Evolutionary conservation across 1,140 invertebrate genomes (phyloP).

Genomic region (Drosophila sturtevanti): DNA sequence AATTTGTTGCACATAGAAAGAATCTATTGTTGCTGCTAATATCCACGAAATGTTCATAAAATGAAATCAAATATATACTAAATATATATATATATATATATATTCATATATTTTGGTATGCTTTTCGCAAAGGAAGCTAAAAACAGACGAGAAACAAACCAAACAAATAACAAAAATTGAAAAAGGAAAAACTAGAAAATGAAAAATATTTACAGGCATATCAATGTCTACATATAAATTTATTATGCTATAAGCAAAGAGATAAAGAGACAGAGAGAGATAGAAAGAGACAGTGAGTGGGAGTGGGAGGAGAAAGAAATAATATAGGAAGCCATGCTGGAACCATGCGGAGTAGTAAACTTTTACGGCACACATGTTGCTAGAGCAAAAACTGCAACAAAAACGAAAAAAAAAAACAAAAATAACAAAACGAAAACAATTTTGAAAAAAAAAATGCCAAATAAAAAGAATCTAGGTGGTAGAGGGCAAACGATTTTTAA

Average conservation of each 20-base stretch:
- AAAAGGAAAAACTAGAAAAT: neutral
- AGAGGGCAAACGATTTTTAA: neutral
- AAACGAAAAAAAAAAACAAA: neutral
- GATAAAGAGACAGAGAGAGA: constrained; percentile 41
- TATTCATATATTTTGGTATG: too few relatives aligned
- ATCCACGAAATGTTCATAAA: neutral
- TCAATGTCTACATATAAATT: constrained; percentile 65
- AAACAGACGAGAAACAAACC: constrained; percentile 1
- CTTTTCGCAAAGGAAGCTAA: neutral
- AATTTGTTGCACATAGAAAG: neutral
- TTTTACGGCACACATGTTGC: constrained; percentile 59
- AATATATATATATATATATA: constrained; percentile 22
- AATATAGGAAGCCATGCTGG: neutral
- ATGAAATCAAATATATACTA: constrained; percentile 23
- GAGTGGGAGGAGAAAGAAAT: constrained; percentile 18
- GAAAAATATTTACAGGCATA: constrained; percentile 63
- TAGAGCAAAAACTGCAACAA: constrained; percentile 8
- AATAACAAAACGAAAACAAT: neutral
- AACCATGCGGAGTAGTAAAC: constrained; percentile 27
- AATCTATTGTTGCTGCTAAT: neutral
- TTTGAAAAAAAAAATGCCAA: neutral
- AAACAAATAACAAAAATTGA: neutral
- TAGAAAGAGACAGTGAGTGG: neutral
- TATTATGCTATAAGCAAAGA: constrained; percentile 53
- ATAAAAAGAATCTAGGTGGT: neutral